These are phyloP conservation scores for Semnopithecus entellus DNA, from an alignment of 2,113 vertebrate genomes.

Conservation along the genomic window DNA sequence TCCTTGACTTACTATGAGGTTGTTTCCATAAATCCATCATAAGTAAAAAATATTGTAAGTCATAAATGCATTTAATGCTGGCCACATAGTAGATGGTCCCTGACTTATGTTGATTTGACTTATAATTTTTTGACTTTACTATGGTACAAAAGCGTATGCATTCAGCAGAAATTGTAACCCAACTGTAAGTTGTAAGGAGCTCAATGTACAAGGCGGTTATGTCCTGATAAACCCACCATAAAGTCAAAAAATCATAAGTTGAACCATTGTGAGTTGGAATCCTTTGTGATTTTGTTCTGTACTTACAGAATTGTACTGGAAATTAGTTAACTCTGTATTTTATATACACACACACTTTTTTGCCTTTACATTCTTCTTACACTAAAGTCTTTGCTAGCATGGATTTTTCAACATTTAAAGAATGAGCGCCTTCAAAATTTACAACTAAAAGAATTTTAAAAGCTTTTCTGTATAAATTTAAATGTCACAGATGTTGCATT, in stretches of 20 bases:
- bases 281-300: neutral
- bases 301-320: neutral
- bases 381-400: neutral
- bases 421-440: constrained; percentile 62
- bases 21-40: neutral
- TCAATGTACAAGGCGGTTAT: neutral
- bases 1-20: neutral
- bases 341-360: neutral
- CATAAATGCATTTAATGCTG: neutral
- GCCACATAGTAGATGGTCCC: neutral
- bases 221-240: neutral
- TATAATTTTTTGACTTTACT: neutral
- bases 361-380: neutral
- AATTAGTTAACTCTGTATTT: neutral
- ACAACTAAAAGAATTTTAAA: constrained; percentile 48
- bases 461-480: constrained; percentile 59
- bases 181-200: neutral
- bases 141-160: neutral
- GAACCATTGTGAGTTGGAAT: neutral
- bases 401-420: constrained; percentile 46
- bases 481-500: constrained; percentile 21
- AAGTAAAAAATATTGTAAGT: neutral
- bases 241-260: neutral
- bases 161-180: neutral
- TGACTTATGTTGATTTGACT: neutral